Base-by-base conservation (phyloP, 2,888 invertebrate genomes). In the Plebejus anna region DNA sequence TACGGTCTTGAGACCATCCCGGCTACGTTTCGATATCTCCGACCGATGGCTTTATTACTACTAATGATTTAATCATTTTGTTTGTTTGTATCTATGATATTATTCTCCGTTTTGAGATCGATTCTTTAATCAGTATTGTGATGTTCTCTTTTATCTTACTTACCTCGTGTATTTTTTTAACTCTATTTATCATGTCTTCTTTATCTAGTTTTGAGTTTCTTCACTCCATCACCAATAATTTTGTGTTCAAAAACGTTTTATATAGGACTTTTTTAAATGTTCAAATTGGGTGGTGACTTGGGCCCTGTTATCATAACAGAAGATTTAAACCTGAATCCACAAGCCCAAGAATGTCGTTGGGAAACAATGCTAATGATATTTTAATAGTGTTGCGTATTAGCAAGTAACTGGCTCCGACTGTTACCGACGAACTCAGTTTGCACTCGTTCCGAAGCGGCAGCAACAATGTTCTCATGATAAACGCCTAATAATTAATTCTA, bases 1-100 rank as follows among this genome's bases (percentile, higher is more conserved):
- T 80, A 82, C 81, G 78, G 72, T 73, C 73, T 66, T 77, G 71
- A 72, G 22, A 61, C 13, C 72, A 22, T 22, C 36, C 11, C 77
- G 36, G 59, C 4, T 73, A 13, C 55, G 9, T 72, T 36, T 42
- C 71, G 47, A 71, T 42, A 42, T 71, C 66, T 61, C 38, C 71
- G 42, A 47, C 47, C 72, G 47, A 66, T 47, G 72, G 42, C 42
- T 22, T 28, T 72, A 22, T 72, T 72, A 47, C 47, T 71, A 42
- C 11, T 42, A 42, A 71, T 71, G 61, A 28, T 61, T 28, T 61
- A 32, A 36, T 61, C 3, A 11, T 66, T 36, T 66, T 66, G 32
- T 32, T 66, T 66, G 16, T 66, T 13, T 61, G 22, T 71, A 71
- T 71, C 38, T 71, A 61, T 71, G n/a, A 42, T 72, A 11, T 72